Base-by-base conservation (phyloP, 2,113 vertebrate species). In the Anoplopoma fimbria region DNA sequence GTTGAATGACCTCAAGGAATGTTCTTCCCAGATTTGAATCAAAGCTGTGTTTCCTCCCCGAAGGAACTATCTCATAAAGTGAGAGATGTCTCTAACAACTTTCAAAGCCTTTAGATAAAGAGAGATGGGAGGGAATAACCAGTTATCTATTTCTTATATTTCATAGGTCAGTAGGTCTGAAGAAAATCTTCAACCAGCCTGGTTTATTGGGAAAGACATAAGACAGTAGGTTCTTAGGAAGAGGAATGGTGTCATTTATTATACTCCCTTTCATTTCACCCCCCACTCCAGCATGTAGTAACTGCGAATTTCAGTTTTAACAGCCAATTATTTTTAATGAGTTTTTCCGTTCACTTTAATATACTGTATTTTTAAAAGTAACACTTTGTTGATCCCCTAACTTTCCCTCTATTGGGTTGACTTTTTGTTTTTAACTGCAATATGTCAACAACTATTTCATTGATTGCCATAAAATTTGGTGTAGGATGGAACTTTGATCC, bases 31-130 rank as follows among this genome's bases (percentile, higher is more conserved):
- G 55, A 33, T 49, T 70, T 40, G 1, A 57, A 27, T 57, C 29
- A 58, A 45, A 77, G 45, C 29, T 60, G 4, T 53, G 33, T 60
- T 72, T 82, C 29, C 21, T 53, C 42, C 69, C 19, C 47, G 27
- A 61, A 73, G 36, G 38, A 58, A 49, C 36, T 17, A 29, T 65
- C 29, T 47, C 45, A 36, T 55, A 2, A 69, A 33, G 4, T 7
- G 23, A 40, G 63, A 74, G 34, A 7, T 21, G 33, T 65, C 67
- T 40, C 65, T 3, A 49, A 29, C 21, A 42, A 33, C 25, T 40
- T 64, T 34, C 42, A 68, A 78, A 57, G 62, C 55, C 63, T 74
- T 45, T 13, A 49, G 63, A 69, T 69, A 57, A 62, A 72, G 34
- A 68, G 67, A 49, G 8, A 79, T 0, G 9, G 29, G 42, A 83